Conservation (phyloP, 2,113 vertebrate genomes). For the Corythaixoides concolor region DNA sequence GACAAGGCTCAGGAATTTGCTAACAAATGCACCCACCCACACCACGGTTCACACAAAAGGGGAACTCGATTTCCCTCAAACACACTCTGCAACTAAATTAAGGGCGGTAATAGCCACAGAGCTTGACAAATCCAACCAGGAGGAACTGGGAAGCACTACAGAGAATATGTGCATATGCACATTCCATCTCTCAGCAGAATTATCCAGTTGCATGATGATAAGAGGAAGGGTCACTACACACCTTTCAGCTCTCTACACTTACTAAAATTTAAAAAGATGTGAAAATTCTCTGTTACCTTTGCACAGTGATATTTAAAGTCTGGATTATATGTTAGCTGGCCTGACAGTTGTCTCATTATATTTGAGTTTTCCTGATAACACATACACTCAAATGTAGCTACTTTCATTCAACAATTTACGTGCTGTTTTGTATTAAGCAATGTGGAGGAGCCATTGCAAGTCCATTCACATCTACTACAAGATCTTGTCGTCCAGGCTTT, state of each 20-base stretch:
- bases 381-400: accelerated
- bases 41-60: not conserved
- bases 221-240: not conserved
- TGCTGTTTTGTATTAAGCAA: not conserved
- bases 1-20: not conserved
- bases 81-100: not conserved
- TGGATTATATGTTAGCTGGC: not conserved
- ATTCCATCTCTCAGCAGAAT: not conserved
- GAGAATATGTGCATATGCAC: not conserved
- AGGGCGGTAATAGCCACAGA: not conserved
- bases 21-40: not conserved
- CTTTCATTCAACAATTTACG: not conserved
- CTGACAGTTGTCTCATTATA: not conserved
- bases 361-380: not conserved
- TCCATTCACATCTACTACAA: not conserved
- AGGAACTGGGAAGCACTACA: not conserved
- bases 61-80: not conserved
- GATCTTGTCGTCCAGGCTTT: not conserved
- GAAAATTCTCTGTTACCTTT: not conserved
- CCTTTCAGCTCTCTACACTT: not conserved
- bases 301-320: not conserved
- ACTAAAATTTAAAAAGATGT: not conserved
- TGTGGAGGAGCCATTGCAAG: not conserved
- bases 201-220: not conserved
- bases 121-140: not conserved